Evolutionary conservation across 1,140 invertebrate genomes (phyloP).

Genomic region (Halesus radiatus): DNA sequence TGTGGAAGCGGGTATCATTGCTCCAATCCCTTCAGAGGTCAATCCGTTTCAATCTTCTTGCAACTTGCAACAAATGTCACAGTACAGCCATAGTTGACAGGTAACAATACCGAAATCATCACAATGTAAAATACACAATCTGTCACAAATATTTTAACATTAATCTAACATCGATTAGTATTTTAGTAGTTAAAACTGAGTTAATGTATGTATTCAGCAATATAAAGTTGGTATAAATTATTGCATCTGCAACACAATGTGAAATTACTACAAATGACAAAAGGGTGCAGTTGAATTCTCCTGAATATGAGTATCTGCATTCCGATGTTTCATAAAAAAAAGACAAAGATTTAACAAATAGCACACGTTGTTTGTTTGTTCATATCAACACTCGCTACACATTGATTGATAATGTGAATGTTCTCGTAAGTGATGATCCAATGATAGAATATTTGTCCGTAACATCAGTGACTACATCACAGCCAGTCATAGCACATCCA

Average conservation of each 20-base stretch:
- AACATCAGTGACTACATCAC: slow-evolving; percentile 54
- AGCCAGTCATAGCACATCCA: slow-evolving; percentile 51
- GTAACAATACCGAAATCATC: slow-evolving; percentile 32
- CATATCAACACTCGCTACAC: slow-evolving; percentile 48
- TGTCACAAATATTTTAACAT: slow-evolving; percentile 50
- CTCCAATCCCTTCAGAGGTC: no score
- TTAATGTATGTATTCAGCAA: slow-evolving; percentile 20
- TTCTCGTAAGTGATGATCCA: background rate
- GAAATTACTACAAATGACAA: slow-evolving; percentile 5
- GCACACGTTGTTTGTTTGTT: slow-evolving; percentile 52
- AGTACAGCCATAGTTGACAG: background rate
- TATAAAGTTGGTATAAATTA: slow-evolving; percentile 27
- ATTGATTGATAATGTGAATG: slow-evolving; percentile 39
- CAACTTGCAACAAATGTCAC: no score
- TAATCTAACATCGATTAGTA: slow-evolving; percentile 51
- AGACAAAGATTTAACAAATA: slow-evolving; percentile 48
- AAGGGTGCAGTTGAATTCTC: no score
- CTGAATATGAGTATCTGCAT: background rate
- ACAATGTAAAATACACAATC: slow-evolving; percentile 43
- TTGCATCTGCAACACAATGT: background rate
- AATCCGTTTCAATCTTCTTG: no score
- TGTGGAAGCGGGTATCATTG: no score
- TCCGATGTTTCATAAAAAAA: slow-evolving; percentile 1
- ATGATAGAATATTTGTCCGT: slow-evolving; percentile 14
- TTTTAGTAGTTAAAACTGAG: slow-evolving; percentile 42